These are phyloP conservation scores for Morpho helenor DNA, from an alignment of 2,888 invertebrate genomes.

Conservation along the genomic window DNA sequence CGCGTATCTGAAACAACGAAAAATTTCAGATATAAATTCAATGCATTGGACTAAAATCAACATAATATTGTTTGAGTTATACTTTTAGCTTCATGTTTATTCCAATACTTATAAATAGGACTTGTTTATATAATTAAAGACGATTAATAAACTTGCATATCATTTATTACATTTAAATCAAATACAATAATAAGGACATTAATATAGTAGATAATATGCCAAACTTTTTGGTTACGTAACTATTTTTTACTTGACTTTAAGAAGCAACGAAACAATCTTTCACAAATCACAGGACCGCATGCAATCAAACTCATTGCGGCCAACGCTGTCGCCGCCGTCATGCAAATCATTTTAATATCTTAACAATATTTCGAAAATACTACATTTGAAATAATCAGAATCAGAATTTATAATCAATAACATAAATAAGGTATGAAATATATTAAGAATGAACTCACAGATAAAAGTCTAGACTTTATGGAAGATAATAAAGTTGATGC, in stretches of 20 bases:
- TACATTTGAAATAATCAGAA: background rate
- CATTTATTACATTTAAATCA: slow-evolving; percentile 11
- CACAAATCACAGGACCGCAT: slow-evolving; percentile 34
- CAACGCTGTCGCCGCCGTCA: slow-evolving; percentile 29
- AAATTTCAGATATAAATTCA: slow-evolving; percentile 10
- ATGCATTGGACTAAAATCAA: no score
- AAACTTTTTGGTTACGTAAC: background rate
- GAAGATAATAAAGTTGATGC: background rate
- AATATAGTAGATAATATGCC: no score
- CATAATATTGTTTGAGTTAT: no score
- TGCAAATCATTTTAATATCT: slow-evolving; percentile 34
- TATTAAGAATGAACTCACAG: slow-evolving; percentile 2
- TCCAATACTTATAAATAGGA: no score
- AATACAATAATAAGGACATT: background rate
- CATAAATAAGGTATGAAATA: background rate
- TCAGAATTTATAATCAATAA: background rate
- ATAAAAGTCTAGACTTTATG: background rate
- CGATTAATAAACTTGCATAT: background rate
- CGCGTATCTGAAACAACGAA: slow-evolving; percentile 17
- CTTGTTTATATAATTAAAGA: background rate
- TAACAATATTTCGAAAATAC: background rate
- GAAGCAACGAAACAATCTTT: slow-evolving; percentile 33
- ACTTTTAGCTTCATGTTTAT: no score
- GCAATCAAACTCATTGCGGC: slow-evolving; percentile 31
- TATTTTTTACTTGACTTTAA: slow-evolving; percentile 29